Evolutionary conservation across 2,797 vertebrate genomes (phyloP), one percentile per base, ranked within the genome.

Genomic region (Pseudochaenichthys georgianus): DNA sequence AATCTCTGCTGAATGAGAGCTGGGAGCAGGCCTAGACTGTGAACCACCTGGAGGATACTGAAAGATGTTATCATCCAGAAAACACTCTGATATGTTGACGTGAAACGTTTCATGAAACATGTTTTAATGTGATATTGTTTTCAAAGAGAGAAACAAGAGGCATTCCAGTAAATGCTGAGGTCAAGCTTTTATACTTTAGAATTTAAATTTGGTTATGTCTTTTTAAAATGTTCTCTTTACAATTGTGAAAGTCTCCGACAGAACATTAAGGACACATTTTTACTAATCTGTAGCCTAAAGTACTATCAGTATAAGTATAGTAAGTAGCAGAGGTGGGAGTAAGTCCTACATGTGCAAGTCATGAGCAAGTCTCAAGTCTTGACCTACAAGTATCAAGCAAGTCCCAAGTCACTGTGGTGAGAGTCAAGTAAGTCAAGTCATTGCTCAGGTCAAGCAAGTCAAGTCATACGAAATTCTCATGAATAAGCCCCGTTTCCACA

Each of bases 1-100:
- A 21, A 43, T 89, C 3, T 82, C 79, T 15, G 54, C 61, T 3
- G 71, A 77, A 17, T 15, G 67, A 79, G 9, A 51, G 10, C 59
- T 70, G 64, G 71, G 55, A 69, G 16, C 3, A 61, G n/a, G 63
- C n/a, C 64, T 70, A 69, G 75, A 42, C 19, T 58, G 19, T 38
- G 0, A 8, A 45, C 34, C 46, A 1, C 51, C 31, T 6, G 43
- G 15, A 61, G 1, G 8, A 16, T 17, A 3, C 45, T 17, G 4
- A 10, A 21, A 12, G 41, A 23, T 9, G 9, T 46, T 2, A n/a
- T 1, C 1, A 66, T 38, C 41, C 51, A 31, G 23, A 4, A 70
- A 50, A 48, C 28, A 54, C 50, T 54, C 10, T 28, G 28, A 28
- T 28, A 38, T 38, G 34, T 7, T 38, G 34, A 38, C 8, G 34